Evolutionary conservation across 2,888 invertebrate genomes (phyloP).

Genomic region (Elgonia sp.): DNA sequence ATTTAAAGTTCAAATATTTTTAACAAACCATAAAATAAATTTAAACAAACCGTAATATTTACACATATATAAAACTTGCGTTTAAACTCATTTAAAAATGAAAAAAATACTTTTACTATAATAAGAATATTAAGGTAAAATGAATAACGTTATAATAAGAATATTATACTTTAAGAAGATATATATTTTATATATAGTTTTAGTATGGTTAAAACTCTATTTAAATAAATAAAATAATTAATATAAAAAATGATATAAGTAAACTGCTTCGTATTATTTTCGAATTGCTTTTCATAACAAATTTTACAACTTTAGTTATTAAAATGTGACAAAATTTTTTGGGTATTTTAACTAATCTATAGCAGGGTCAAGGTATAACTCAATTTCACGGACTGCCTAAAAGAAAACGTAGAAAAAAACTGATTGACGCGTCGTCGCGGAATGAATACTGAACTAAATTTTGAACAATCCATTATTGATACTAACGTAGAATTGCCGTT

Average conservation of each 20-base stretch:
- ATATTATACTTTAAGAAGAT: too few relatives aligned
- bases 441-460: slow-evolving; percentile 54
- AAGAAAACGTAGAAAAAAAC: slow-evolving; percentile 40
- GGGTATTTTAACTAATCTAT: slow-evolving; percentile 29
- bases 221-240: too few relatives aligned
- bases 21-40: not conserved
- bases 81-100: too few relatives aligned
- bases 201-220: too few relatives aligned
- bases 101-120: too few relatives aligned
- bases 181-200: too few relatives aligned
- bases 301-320: too few relatives aligned
- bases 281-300: too few relatives aligned
- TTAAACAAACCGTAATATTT: not conserved
- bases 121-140: too few relatives aligned
- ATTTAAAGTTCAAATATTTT: not conserved
- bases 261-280: too few relatives aligned
- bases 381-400: slow-evolving; percentile 28
- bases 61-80: not conserved
- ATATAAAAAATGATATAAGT: too few relatives aligned
- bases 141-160: too few relatives aligned
- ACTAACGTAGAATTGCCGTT: slow-evolving; percentile 37
- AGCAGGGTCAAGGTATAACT: not conserved
- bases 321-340: slow-evolving; percentile 5
- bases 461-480: slow-evolving; percentile 58
- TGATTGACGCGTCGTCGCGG: slow-evolving; percentile 48